Evolutionary conservation across 1,140 invertebrate species (phyloP), one percentile per base, ranked within the genome.

Genomic region (Bombus sibiricus): DNA sequence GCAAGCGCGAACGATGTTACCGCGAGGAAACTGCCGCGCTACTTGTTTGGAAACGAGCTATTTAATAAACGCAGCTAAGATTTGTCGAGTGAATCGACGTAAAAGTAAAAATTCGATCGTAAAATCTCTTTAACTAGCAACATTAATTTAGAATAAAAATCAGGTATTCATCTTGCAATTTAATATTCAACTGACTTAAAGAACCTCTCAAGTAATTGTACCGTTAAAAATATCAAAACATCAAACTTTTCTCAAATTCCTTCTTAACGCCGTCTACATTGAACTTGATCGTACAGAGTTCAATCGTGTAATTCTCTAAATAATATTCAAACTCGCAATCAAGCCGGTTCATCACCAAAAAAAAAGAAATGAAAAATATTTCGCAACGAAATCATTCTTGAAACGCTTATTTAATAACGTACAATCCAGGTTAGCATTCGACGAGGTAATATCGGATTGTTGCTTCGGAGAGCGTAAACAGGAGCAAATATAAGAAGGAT

Each of bases 381-480:
- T 81, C 37, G 3, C 68, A 57, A 39, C 32, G 10, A 28, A n/a
- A 1, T 62, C 15, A 34, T 68, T 68, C 28, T n/a, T 64, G 59
- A 59, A 73, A 13, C 76, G 41, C 25, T 79, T 79, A 78, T 71
- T 84, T 84, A 69, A 84, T 84, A 84, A 79, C 68, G 47, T 34
- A 34, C n/a, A 28, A 25, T n/a, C 57, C 76, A 32, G 39, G 69
- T 53, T 69, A 22, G n/a, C 34, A 47, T 69, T 77, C 81, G 74
- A 77, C 57, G 81, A 34, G 28, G 62, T 64, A 83, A 77, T 69
- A 83, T 83, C 73, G 81, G 64, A 62, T 83, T 83, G 73, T 69
- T 77, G 64, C 74, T 80, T 84, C 68, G 68, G 53, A 39, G 18
- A 78, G 66, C 34, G 83, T 84, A 84, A 79, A 84, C 53, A 84